Base-by-base conservation (phyloP, 2,888 invertebrate species). In the Melieria crassipennis region DNA sequence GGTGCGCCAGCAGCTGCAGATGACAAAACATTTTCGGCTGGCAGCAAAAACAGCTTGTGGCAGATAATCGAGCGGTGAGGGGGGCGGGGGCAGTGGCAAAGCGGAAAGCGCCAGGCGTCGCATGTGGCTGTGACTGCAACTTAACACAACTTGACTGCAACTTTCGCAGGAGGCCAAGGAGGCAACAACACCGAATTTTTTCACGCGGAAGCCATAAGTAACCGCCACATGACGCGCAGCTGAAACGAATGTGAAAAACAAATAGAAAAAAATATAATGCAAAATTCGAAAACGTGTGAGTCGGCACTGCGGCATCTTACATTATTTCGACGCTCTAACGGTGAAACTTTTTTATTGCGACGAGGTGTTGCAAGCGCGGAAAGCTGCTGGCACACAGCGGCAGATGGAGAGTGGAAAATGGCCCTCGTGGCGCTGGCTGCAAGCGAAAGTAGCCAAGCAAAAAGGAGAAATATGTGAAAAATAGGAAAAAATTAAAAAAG, bases 1-100 rank as follows among this genome's bases (percentile, higher is more conserved):
- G 45, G n/a, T 61, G 30, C 30, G 30, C 30, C 30, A 30, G 45
- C 45, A 42, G 45, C 7, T 43, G 11, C 42, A 61, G 61, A 61
- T 61, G 61, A 61, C 61, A 61, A 61, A 42, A 61, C 50, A 50
- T 50, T 50, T 50, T 10, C 10, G 11, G 10, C 50, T 10, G 50
- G 50, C 30, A 30, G 30, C 30, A 30, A 30, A 30, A 30, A 30
- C 30, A 30, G 30, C 30, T 30, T 30, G 30, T 30, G 30, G 30
- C 30, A 30, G 30, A 30, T 30, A 30, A 30, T 30, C 30, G 30
- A 30, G 30, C 2, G 30, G 30, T 30, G 30, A 30, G 30, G 16
- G 16, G 16, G 16, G 30, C 30, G 30, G 30, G 30, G 30, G 30
- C 30, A 30, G 30, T 30, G 30, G 30, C 30, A 30, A 30, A 30